Percentiles rank a stretch among this genome's conserved stretches.
These are phyloP conservation scores for Eulacestoma nigropectus DNA, from an alignment of 2,113 vertebrate genomes.

Conservation along the genomic window DNA sequence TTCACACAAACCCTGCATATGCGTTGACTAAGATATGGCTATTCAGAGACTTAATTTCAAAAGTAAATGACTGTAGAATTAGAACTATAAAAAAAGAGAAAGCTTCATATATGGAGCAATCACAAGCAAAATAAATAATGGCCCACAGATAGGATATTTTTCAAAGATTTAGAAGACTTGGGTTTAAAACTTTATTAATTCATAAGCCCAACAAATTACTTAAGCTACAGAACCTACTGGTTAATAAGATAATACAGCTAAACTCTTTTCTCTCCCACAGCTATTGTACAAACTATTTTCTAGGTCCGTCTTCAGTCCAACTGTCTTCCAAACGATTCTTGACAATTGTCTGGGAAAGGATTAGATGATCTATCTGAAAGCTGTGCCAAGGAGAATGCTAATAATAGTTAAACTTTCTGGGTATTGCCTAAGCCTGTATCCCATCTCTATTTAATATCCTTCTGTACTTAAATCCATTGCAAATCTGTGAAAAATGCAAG, in stretches of 20 bases:
- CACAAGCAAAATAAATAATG: not conserved
- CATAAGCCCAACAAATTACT: not conserved
- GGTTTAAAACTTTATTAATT: not conserved
- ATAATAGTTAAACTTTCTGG: not conserved
- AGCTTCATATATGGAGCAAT: not conserved
- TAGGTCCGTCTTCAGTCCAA: not conserved
- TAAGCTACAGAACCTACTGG: not conserved
- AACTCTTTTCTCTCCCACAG: not conserved
- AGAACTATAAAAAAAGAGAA: not conserved
- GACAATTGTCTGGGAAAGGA: not conserved
- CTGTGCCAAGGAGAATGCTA: not conserved
- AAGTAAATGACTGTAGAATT: not conserved
- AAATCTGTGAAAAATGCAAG: not conserved
- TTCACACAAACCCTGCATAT: not conserved
- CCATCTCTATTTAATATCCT: not conserved
- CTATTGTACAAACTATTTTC: not conserved
- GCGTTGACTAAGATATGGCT: not conserved
- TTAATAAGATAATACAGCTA: not conserved
- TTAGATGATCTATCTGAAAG: not conserved
- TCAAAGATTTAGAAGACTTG: not conserved
- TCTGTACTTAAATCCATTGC: not conserved
- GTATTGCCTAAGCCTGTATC: not conserved
- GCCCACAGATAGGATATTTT: not conserved
- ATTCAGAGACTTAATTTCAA: not conserved
- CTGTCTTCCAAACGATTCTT: not conserved